Evolutionary conservation across 2,113 vertebrate species (phyloP).

Genomic region (Paramisgurnus dabryanus): DNA sequence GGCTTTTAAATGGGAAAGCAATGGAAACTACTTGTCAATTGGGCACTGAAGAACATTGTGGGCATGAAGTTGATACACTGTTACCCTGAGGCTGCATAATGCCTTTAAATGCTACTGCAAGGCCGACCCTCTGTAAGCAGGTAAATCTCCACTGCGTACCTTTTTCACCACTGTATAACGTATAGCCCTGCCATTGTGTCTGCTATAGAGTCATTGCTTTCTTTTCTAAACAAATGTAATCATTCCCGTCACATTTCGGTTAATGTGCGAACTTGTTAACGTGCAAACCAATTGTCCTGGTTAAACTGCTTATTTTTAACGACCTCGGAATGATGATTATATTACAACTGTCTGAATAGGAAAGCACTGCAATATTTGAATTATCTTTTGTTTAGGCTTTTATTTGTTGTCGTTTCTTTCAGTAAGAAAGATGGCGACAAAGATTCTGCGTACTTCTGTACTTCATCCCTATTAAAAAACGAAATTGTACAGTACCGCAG

Average conservation of each 20-base stretch:
- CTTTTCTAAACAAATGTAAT: not conserved
- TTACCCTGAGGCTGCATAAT: constrained; percentile 32
- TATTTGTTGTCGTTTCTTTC: constrained; percentile 40
- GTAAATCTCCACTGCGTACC: constrained; percentile 51
- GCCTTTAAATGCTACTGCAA: constrained; percentile 43
- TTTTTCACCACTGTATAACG: constrained; percentile 39
- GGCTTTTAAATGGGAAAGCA: constrained; percentile 59
- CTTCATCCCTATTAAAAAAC: constrained; percentile 66
- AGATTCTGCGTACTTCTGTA: constrained; percentile 44
- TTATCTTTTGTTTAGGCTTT: constrained; percentile 65
- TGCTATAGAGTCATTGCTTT: constrained; percentile 41
- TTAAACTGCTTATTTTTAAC: constrained; percentile 36
- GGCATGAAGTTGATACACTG: constrained; percentile 50
- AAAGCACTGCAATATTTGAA: constrained; percentile 75
- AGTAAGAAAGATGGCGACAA: not conserved
- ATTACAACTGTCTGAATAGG: constrained; percentile 60
- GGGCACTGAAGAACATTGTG: constrained; percentile 49
- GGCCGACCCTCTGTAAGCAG: constrained; percentile 37
- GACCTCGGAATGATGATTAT: constrained; percentile 33
- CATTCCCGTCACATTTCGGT: constrained; percentile 33
- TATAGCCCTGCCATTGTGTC: constrained; percentile 50
- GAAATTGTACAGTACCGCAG: constrained; percentile 75
- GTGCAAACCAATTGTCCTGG: constrained; percentile 38
- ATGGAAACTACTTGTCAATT: constrained; percentile 34
- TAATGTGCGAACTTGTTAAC: constrained; percentile 40